These are phyloP conservation scores for Thunnus thynnus DNA, from an alignment of 2,113 vertebrate species.

Conservation along the genomic window DNA sequence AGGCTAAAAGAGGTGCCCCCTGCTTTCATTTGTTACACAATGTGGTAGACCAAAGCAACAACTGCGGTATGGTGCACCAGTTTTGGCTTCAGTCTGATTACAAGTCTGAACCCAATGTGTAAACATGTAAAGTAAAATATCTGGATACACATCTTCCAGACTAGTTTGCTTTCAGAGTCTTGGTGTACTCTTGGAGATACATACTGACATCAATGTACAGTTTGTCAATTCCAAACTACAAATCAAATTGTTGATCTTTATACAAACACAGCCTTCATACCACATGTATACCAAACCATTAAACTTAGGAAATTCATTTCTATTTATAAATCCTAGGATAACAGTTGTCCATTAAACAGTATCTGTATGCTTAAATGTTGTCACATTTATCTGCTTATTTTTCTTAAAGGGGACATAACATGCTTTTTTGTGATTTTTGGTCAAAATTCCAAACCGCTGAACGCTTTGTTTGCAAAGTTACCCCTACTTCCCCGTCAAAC, in stretches of 20 bases:
- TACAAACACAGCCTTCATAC: background rate
- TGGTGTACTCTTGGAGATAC: no score
- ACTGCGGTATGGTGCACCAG: background rate
- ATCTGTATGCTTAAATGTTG: background rate
- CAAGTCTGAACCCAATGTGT: background rate
- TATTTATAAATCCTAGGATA: conserved; percentile 5
- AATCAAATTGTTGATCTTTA: background rate
- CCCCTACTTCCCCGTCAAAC: no score
- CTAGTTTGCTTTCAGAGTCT: background rate
- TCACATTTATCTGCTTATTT: background rate
- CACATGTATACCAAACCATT: background rate
- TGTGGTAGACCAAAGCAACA: conserved; percentile 5
- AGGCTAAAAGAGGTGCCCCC: conserved; percentile 8
- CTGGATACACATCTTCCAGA: background rate
- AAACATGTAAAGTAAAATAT: conserved; percentile 2
- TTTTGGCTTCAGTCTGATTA: background rate
- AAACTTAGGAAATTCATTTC: background rate
- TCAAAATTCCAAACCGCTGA: no score
- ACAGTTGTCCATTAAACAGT: background rate
- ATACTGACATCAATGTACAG: no score
- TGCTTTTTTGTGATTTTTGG: no score
- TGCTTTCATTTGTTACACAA: conserved; percentile 27
- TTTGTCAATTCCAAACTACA: background rate
- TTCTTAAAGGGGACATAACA: background rate
- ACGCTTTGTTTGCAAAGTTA: no score